Evolutionary conservation across 2,797 vertebrate genomes (phyloP).

Genomic region (Anableps anableps): DNA sequence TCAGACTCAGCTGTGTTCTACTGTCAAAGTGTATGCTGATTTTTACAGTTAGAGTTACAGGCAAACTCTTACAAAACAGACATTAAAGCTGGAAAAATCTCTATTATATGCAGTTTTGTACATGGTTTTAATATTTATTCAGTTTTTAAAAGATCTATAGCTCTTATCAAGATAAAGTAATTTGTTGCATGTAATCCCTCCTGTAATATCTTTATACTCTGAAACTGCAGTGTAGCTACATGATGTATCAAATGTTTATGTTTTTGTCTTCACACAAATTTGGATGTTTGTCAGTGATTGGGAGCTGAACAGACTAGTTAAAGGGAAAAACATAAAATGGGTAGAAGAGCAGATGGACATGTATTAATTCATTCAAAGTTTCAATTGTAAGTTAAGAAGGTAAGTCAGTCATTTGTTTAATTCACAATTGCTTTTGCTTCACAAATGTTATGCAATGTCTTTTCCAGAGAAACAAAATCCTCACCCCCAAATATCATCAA

Average conservation of each 20-base stretch:
- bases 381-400: background rate
- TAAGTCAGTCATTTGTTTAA: background rate
- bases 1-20: background rate
- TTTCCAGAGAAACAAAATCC: constrained; percentile 8
- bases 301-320: background rate
- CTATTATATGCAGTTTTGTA: background rate
- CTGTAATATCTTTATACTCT: background rate
- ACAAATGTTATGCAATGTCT: background rate
- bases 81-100: background rate
- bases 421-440: background rate
- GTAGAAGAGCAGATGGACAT: background rate
- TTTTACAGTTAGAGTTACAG: background rate
- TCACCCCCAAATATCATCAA: constrained; percentile 31
- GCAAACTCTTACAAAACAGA: background rate
- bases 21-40: background rate
- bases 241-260: too few relatives aligned
- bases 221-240: too few relatives aligned
- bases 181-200: background rate
- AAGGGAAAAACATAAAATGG: background rate
- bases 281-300: background rate
- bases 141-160: background rate
- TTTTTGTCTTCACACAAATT: background rate
- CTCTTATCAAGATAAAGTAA: background rate
- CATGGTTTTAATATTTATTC: background rate
- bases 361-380: background rate